A percentile compares a stretch with the other conserved stretches of the same genome.
phyloP scores from a whole-genome alignment of 2,113 vertebrate genomes.

The Bufo gargarizans region DNA sequence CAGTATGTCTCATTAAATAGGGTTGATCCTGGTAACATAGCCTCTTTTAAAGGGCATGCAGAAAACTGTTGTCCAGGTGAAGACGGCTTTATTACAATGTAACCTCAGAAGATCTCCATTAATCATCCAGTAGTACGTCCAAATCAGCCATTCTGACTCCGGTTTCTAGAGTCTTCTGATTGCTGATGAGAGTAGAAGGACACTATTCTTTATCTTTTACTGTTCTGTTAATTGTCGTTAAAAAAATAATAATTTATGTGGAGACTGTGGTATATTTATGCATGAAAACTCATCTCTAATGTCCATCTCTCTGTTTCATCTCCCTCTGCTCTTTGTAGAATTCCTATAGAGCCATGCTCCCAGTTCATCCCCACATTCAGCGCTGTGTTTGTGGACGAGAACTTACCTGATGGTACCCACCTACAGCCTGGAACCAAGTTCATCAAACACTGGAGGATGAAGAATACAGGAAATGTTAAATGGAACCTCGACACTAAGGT shows the following conservation, averaged over 20 bases:
- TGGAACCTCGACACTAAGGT: conserved; percentile 95
- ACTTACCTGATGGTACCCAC: conserved; percentile 93
- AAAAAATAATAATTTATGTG: not conserved
- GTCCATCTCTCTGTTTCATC: not conserved
- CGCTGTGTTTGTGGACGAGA: conserved; percentile 98
- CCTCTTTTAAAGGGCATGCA: not conserved
- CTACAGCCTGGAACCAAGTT: conserved; percentile 93
- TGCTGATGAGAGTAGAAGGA: no score
- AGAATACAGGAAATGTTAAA: conserved; percentile 90
- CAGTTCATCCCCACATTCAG: conserved; percentile 88
- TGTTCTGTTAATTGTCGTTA: not conserved
- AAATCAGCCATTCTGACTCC: no score
- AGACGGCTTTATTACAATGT: no score
- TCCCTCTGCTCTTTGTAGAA: conserved; percentile 67
- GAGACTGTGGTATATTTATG: not conserved
- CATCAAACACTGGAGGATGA: conserved; percentile 98
- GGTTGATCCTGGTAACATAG: no score
- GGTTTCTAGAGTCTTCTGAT: no score
- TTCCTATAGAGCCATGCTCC: conserved; percentile 81
- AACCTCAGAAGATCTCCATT: no score
- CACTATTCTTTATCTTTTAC: not conserved
- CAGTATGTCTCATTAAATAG: no score
- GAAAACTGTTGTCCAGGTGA: no score
- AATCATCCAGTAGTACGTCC: no score
- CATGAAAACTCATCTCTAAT: not conserved